A percentile compares a stretch with the other conserved stretches of the same genome.
Evolutionary conservation across 2,797 vertebrate species (phyloP).

Genomic region (Antrozous pallidus): DNA sequence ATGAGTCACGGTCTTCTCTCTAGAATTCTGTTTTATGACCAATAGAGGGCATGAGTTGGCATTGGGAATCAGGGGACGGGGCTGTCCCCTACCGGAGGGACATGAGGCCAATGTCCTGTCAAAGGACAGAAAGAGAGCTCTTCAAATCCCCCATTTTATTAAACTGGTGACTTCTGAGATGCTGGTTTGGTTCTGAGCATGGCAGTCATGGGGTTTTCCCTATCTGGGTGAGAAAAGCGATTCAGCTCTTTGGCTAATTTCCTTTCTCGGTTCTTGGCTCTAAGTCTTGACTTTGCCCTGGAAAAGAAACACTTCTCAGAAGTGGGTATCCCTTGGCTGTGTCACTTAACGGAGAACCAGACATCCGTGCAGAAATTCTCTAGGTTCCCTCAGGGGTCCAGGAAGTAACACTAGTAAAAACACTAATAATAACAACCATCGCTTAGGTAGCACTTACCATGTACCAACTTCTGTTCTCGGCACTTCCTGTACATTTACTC

Average conservation of each 20-base stretch:
- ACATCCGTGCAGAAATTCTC: neutral
- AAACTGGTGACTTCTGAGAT: neutral
- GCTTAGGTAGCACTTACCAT: neutral
- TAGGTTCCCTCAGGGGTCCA: neutral
- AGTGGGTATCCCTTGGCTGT: neutral
- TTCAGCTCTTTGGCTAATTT: conserved; percentile 43
- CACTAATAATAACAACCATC: neutral
- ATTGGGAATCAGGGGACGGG: neutral
- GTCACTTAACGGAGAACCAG: neutral
- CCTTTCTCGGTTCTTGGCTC: conserved; percentile 18
- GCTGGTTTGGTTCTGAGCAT: neutral
- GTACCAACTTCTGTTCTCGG: neutral
- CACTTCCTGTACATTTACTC: neutral
- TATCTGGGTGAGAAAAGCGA: conserved; percentile 30
- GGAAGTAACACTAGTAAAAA: neutral
- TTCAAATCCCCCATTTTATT: neutral
- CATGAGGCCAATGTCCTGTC: neutral
- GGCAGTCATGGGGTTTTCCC: conserved; percentile 37
- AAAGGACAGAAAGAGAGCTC: neutral
- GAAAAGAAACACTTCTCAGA: conserved; percentile 9
- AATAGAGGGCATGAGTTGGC: neutral
- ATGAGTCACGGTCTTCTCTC: neutral
- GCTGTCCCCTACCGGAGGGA: neutral
- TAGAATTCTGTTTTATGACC: neutral
- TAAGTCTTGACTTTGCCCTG: conserved; percentile 5